A percentile compares a stretch with the other conserved stretches of the same genome.
phyloP scores from a whole-genome alignment of 2,888 invertebrate genomes.

The Epinotia nisella region DNA sequence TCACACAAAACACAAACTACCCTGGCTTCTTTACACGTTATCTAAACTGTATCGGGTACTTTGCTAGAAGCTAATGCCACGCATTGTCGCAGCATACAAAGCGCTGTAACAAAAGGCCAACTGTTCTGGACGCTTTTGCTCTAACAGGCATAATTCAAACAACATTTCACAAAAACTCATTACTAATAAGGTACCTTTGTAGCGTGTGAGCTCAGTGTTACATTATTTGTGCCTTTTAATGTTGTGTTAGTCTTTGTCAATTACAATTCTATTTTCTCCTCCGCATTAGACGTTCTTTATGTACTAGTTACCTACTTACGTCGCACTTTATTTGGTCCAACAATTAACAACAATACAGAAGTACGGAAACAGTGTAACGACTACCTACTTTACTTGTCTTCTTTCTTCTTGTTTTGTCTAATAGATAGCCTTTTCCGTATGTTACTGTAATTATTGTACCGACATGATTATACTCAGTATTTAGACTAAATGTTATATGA shows the following conservation, averaged over 20 bases:
- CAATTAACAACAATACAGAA: slow-evolving; percentile 38
- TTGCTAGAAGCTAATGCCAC: slow-evolving; percentile 1
- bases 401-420: slow-evolving; percentile 23
- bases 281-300: slow-evolving; percentile 35
- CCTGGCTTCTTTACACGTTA: neutral
- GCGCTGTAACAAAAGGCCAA: slow-evolving; percentile 3
- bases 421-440: slow-evolving; percentile 12
- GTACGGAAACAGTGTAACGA: slow-evolving; percentile 38
- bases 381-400: slow-evolving; percentile 37
- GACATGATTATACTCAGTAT: neutral
- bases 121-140: slow-evolving; percentile 13
- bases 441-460: neutral
- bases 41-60: neutral
- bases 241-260: slow-evolving; percentile 37
- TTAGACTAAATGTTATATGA: neutral
- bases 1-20: slow-evolving; percentile 3
- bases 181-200: slow-evolving; percentile 27
- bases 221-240: slow-evolving; percentile 28
- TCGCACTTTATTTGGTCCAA: slow-evolving; percentile 42
- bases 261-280: slow-evolving; percentile 33
- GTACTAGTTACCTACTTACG: slow-evolving; percentile 41
- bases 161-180: slow-evolving; percentile 29
- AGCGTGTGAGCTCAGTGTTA: slow-evolving; percentile 26
- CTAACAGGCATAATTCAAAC: slow-evolving; percentile 18
- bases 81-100: slow-evolving; percentile 23